Base-by-base conservation (phyloP, 2,797 vertebrate genomes). In the Microchirus variegatus region DNA sequence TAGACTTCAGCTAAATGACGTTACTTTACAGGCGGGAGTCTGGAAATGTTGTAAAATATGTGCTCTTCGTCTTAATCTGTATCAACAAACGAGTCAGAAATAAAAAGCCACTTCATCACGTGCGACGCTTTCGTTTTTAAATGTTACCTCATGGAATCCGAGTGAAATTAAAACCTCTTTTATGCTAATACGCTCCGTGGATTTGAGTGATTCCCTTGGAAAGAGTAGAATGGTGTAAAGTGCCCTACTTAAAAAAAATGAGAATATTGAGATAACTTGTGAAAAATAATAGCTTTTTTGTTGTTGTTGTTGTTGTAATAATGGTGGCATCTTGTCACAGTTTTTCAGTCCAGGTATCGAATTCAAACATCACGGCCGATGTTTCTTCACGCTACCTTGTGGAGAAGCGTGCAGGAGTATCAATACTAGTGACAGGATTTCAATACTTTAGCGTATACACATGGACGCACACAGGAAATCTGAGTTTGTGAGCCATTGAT, bases 401-500 rank as follows among this genome's bases (percentile, higher is more conserved):
- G 53, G 69, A 68, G 75, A 74, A 63, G 52, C 56, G 53, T 40
- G n/a, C n/a, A 49, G 53, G 11, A 73, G 18, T 60, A 49, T 62
- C n/a, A 64, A 56, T 54, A 70, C 53, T 64, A 16, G 40, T 49
- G 40, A 67, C 31, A 51, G 44, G 43, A 77, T 68, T 68, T 65
- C 52, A 58, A 41, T 73, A 63, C 16, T 70, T 37, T 64, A 22
- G 16, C 63, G 31, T 59, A 18, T 52, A 35, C 14, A 43, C 22
- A 47, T 69, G 46, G 50, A 10, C 49, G 41, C 14, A 47, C 31
- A 67, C 44, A 57, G 50, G 58, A 52, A 69, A 76, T 70, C 11
- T 73, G 50, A 63, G 31, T 50, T 76, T 36, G 57, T 79, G 59
- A 74, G 78, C 72, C 81, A 90, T 81, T 93, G 92, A 93, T 93